Percentiles rank a stretch among this genome's conserved stretches.
Conservation (phyloP, 2,888 invertebrate species). For the Tetropium fuscum region DNA sequence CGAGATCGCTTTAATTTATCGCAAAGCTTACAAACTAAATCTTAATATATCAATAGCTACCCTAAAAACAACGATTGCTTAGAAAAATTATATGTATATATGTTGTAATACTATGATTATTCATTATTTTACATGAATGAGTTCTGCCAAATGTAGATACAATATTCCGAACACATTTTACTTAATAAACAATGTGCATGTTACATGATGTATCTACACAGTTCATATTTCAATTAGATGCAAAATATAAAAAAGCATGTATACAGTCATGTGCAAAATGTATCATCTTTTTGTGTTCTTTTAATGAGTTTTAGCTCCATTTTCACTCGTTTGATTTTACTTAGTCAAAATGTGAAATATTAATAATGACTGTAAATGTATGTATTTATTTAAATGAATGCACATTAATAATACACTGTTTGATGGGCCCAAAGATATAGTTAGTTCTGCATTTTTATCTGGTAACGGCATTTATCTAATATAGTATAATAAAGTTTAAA, state of each 20-base stretch:
- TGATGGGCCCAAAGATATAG: constrained; percentile 34
- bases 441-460: constrained; percentile 34
- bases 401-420: constrained; percentile 38
- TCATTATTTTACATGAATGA: constrained; percentile 63
- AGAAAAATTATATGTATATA: constrained; percentile 68
- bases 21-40: constrained; percentile 67
- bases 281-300: constrained; percentile 44
- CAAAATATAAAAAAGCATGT: constrained; percentile 65
- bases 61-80: constrained; percentile 68
- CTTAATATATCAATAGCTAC: constrained; percentile 66
- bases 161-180: constrained; percentile 57
- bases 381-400: constrained; percentile 26
- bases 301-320: constrained; percentile 40
- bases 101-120: constrained; percentile 65
- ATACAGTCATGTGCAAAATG: constrained; percentile 64
- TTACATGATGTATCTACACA: constrained; percentile 57
- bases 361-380: constrained; percentile 28
- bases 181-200: constrained; percentile 47
- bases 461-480: constrained; percentile 45
- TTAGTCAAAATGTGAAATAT: constrained; percentile 23
- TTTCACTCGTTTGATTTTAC: constrained; percentile 40
- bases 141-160: constrained; percentile 61
- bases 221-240: constrained; percentile 54
- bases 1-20: constrained; percentile 66
- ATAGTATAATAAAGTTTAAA: constrained; percentile 20